Percentiles rank a stretch among this genome's conserved stretches.
Conservation (phyloP, 2,113 vertebrate genomes). For the Hydropotes inermis region DNA sequence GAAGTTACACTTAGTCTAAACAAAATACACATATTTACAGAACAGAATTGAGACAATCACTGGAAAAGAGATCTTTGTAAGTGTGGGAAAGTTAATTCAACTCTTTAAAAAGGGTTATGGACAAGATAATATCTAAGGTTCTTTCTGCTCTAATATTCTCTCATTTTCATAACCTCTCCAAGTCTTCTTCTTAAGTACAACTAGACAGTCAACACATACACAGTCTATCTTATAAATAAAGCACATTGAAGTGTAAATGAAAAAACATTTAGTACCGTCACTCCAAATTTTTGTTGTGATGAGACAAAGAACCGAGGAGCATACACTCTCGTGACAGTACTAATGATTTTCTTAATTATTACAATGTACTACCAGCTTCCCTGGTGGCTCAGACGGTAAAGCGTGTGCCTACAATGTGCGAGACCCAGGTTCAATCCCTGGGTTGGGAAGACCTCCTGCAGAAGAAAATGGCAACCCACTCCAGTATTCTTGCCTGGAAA, state of each 20-base stretch:
- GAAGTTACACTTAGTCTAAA: background rate
- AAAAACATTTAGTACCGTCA: background rate
- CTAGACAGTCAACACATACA: background rate
- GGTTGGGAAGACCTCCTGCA: background rate
- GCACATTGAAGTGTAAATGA: background rate
- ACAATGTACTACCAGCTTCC: background rate
- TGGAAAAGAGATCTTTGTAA: background rate
- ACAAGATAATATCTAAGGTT: background rate
- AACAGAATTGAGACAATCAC: background rate
- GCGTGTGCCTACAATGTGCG: background rate
- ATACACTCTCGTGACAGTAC: background rate
- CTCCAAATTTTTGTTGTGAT: too few species aligned
- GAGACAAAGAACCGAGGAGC: too few species aligned
- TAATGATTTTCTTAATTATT: slow-evolving; percentile 11
- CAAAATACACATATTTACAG: background rate
- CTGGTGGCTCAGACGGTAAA: background rate
- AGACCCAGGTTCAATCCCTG: background rate
- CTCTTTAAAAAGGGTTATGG: background rate
- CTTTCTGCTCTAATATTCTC: background rate
- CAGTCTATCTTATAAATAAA: background rate
- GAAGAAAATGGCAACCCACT: background rate
- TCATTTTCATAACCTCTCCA: background rate
- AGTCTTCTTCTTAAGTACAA: background rate
- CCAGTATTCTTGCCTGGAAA: background rate
- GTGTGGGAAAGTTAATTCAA: background rate